Percentiles rank a stretch among this genome's conserved stretches.
Conservation (phyloP, 2,113 vertebrate genomes). For the Glaucomys volans region DNA sequence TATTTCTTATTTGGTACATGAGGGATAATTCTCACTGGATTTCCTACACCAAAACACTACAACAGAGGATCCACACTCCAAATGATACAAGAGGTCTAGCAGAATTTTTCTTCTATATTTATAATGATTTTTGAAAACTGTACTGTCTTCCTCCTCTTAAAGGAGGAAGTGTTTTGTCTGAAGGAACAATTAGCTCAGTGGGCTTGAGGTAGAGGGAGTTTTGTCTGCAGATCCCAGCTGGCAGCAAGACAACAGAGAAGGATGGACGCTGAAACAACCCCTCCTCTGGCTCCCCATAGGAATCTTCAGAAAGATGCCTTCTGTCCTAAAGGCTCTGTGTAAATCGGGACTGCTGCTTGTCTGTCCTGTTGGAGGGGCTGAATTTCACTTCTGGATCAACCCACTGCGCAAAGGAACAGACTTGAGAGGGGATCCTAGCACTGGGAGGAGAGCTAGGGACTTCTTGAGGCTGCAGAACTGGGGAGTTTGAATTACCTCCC, state of each 20-base stretch:
- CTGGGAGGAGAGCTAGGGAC: neutral
- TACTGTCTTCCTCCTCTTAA: constrained; percentile 15
- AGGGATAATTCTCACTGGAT: neutral
- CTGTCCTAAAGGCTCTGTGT: neutral
- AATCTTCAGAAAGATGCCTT: neutral
- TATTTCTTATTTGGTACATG: neutral
- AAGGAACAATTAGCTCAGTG: neutral
- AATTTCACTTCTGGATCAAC: neutral
- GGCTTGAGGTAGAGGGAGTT: neutral
- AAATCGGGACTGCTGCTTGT: neutral
- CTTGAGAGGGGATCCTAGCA: neutral
- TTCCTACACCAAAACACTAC: neutral
- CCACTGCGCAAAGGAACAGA: neutral
- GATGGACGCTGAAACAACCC: neutral
- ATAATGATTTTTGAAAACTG: neutral
- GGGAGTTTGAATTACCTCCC: neutral
- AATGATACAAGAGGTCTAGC: neutral
- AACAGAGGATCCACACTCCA: neutral
- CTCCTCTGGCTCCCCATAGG: neutral
- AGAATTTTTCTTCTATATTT: neutral
- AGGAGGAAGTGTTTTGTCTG: neutral
- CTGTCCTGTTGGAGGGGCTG: neutral
- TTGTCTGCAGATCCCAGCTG: neutral
- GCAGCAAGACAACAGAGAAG: neutral
- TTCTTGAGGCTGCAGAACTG: neutral